A percentile compares a stretch with the other conserved stretches of the same genome.
These are phyloP conservation scores for Melanophora roralis DNA, from an alignment of 2,888 invertebrate species.

Conservation along the genomic window DNA sequence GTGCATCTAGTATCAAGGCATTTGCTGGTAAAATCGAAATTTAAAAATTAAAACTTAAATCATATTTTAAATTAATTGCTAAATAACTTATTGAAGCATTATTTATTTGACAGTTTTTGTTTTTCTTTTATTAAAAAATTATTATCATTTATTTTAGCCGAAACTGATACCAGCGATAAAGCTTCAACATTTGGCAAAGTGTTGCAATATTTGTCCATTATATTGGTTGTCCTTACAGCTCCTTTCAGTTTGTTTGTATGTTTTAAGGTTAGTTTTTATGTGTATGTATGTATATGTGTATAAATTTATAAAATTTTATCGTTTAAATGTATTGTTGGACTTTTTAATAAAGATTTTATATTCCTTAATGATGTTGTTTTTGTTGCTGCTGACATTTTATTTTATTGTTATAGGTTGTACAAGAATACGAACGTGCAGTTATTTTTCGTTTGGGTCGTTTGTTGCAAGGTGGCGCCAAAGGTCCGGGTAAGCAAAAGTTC, in stretches of 20 bases:
- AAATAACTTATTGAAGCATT: neutral
- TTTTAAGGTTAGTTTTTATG: conserved; percentile 51
- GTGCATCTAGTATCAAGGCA: conserved; percentile 53
- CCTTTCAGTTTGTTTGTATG: conserved; percentile 86
- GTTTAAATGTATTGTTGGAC: conserved; percentile 21
- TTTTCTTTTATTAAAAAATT: neutral
- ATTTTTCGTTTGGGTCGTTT: conserved; percentile 88
- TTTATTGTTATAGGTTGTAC: conserved; percentile 46
- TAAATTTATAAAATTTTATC: conserved; percentile 32
- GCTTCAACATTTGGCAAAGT: conserved; percentile 89
- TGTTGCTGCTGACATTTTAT: neutral
- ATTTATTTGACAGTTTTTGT: neutral
- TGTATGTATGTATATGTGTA: neutral
- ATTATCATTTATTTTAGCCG: conserved; percentile 76
- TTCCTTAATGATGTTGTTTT: conserved; percentile 82
- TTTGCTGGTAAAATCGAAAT: conserved; percentile 36
- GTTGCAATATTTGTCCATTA: conserved; percentile 88
- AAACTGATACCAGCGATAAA: conserved; percentile 80
- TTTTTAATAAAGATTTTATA: conserved; percentile 77
- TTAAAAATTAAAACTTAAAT: neutral
- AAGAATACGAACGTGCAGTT: conserved; percentile 58
- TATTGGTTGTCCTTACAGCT: conserved; percentile 90
- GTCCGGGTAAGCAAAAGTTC: conserved; percentile 83
- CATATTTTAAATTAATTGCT: neutral
- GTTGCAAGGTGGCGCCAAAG: conserved; percentile 93